These are phyloP conservation scores for Melanotaenia boesemani DNA, from an alignment of 2,797 vertebrate species.

Conservation along the genomic window DNA sequence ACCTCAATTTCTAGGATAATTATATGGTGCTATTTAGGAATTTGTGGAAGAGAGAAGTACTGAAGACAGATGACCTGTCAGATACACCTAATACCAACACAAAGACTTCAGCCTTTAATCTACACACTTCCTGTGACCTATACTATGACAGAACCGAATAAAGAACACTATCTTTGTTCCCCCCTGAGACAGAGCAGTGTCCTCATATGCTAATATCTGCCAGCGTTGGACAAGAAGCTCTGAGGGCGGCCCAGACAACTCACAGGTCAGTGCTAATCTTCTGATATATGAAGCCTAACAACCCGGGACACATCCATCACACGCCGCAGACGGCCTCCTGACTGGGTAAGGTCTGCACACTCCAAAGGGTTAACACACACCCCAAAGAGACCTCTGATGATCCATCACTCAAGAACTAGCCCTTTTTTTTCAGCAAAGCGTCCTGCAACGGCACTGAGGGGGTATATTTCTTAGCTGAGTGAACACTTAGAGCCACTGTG, in stretches of 20 bases:
- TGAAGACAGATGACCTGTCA: conserved; percentile 77
- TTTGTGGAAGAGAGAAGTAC: conserved; percentile 57
- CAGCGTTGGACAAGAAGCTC: conserved; percentile 71
- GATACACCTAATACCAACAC: conserved; percentile 72
- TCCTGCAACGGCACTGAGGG: conserved; percentile 59
- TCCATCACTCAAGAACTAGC: conserved; percentile 81
- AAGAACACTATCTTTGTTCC: conserved; percentile 77
- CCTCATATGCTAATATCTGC: conserved; percentile 80
- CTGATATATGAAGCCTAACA: conserved; percentile 83
- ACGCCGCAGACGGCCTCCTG: conserved; percentile 67
- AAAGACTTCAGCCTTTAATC: conserved; percentile 72
- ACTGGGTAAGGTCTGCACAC: conserved; percentile 67
- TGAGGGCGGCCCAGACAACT: conserved; percentile 77
- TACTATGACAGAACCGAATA: conserved; percentile 70
- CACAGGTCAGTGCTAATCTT: conserved; percentile 85
- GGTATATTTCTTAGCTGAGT: conserved; percentile 53
- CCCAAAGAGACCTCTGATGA: conserved; percentile 73
- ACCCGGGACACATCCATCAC: conserved; percentile 84
- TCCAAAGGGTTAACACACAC: conserved; percentile 79
- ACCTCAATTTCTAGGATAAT: conserved; percentile 72
- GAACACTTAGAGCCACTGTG: conserved; percentile 59
- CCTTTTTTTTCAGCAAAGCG: conserved; percentile 48
- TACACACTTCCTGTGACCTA: conserved; percentile 78
- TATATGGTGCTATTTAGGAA: conserved; percentile 72
- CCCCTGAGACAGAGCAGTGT: conserved; percentile 76